phyloP scores from a whole-genome alignment of 2,113 vertebrate genomes.

The Pelusios castaneus region DNA sequence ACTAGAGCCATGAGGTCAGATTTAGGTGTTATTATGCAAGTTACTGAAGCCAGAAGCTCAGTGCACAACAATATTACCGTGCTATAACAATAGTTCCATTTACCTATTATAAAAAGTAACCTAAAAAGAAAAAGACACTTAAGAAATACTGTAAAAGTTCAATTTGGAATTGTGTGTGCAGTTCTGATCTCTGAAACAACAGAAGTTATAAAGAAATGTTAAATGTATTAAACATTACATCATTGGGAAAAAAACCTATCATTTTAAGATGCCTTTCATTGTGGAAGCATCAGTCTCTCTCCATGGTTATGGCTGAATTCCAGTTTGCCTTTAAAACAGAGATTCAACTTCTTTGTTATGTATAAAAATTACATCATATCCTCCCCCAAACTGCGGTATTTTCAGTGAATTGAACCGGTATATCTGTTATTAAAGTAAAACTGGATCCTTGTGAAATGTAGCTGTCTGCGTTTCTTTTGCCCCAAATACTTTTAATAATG shows the following conservation, averaged over 20 bases:
- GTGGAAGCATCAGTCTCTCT: background rate
- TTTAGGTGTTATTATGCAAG: background rate
- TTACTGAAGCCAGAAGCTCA: background rate
- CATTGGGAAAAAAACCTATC: background rate
- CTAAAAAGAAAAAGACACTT: background rate
- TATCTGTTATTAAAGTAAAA: slow-evolving; percentile 5
- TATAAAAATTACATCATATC: background rate
- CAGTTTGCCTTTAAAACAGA: background rate
- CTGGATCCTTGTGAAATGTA: background rate
- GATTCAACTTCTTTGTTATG: background rate
- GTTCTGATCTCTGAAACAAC: background rate
- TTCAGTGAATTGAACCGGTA: background rate
- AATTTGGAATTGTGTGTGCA: background rate
- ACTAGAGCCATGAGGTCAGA: background rate
- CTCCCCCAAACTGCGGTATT: background rate
- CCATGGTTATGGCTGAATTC: background rate
- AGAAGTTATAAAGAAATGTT: background rate
- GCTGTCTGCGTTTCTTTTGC: background rate
- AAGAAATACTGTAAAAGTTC: background rate
- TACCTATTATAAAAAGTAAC: background rate
- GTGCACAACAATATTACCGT: background rate
- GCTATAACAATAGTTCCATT: background rate
- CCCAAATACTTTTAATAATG: background rate
- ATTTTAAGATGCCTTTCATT: background rate
- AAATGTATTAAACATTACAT: background rate